Evolutionary conservation across 2,797 vertebrate species (phyloP).

Genomic region (Brachymystax lenok): DNA sequence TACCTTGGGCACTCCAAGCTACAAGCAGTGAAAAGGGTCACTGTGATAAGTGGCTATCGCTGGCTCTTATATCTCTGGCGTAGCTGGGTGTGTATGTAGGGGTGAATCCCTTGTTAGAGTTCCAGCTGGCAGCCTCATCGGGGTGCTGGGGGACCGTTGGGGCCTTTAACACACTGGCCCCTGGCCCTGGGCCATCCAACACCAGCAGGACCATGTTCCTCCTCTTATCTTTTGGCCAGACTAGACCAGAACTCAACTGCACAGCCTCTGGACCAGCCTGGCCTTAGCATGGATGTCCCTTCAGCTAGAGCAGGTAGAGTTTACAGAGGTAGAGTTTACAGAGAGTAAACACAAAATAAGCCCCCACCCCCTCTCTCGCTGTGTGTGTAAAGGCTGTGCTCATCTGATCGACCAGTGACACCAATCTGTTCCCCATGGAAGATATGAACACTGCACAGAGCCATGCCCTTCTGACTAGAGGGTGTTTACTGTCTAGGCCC

Average conservation of each 20-base stretch:
- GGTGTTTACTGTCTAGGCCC: not conserved
- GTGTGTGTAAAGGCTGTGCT: not conserved
- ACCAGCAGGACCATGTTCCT: not conserved
- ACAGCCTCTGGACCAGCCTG: not conserved
- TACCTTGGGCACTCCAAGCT: not conserved
- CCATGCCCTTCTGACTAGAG: not conserved
- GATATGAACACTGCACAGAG: not conserved
- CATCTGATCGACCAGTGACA: not conserved
- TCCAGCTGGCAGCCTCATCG: not conserved
- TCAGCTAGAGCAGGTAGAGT: not conserved
- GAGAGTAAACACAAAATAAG: no score
- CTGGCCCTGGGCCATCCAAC: not conserved
- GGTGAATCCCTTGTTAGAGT: not conserved
- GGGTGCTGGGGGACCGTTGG: not conserved
- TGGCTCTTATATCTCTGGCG: not conserved
- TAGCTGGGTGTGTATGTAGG: not conserved
- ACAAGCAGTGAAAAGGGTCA: not conserved
- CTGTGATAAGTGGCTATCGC: not conserved
- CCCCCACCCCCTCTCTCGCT: not conserved
- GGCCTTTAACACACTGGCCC: not conserved
- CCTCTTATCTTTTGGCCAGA: not conserved
- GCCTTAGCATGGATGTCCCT: constrained; percentile 1
- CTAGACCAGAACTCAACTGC: not conserved
- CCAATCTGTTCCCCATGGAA: not conserved
- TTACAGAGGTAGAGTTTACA: no score